phyloP scores from a whole-genome alignment of 2,113 vertebrate genomes.

The Tetrax tetrax region DNA sequence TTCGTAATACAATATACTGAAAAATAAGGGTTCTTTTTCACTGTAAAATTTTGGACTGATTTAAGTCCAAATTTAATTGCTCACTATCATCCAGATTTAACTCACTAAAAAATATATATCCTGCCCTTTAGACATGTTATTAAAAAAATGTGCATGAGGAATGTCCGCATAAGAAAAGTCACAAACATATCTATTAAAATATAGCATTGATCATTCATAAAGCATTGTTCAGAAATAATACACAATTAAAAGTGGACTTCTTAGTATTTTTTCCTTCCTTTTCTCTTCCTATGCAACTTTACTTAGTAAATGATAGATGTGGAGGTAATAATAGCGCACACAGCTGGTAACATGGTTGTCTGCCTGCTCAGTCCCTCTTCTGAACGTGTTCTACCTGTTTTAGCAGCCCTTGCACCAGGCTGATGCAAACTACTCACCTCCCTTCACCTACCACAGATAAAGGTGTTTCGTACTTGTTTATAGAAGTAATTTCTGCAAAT shows the following conservation, averaged over 20 bases:
- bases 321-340: not conserved
- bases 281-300: not conserved
- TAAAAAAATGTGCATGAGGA: not conserved
- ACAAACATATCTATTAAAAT: not conserved
- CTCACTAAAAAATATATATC: not conserved
- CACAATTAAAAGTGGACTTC: not conserved
- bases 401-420: not conserved
- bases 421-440: no score
- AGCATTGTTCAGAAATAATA: not conserved
- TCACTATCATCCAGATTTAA: not conserved
- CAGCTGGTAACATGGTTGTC: rapidly evolving
- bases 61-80: not conserved
- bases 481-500: not conserved
- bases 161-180: not conserved
- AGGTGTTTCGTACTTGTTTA: not conserved
- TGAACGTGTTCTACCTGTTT: not conserved
- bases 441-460: not conserved
- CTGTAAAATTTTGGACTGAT: not conserved
- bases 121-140: not conserved
- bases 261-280: not conserved
- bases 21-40: not conserved
- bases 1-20: not conserved
- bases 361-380: not conserved
- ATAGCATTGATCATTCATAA: not conserved
- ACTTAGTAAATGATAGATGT: not conserved